These are phyloP conservation scores for Falco cherrug DNA, from an alignment of 2,797 vertebrate genomes.

Conservation along the genomic window DNA sequence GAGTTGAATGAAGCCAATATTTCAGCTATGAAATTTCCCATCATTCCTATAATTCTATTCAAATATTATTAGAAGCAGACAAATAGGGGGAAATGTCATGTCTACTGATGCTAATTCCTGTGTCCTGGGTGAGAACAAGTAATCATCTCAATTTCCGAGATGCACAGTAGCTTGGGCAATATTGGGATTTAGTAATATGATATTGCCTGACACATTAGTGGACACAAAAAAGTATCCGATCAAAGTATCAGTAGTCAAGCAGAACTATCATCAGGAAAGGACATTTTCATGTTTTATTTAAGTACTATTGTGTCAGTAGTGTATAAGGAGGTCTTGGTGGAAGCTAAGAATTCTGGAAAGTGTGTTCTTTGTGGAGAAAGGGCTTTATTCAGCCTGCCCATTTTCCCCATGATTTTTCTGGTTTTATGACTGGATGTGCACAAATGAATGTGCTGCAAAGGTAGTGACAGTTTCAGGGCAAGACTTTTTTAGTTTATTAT, in stretches of 20 bases:
- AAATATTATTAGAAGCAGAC: background rate
- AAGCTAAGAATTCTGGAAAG: background rate
- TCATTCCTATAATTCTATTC: background rate
- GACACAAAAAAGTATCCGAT: background rate
- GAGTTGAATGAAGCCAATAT: background rate
- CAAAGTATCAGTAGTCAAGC: background rate
- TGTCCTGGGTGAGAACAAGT: background rate
- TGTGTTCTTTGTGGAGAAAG: background rate
- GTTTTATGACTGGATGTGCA: constrained; percentile 15
- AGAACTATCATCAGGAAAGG: background rate
- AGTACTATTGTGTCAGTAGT: background rate
- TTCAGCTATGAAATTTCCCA: background rate
- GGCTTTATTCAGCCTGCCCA: background rate
- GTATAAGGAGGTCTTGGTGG: background rate
- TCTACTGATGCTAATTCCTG: background rate
- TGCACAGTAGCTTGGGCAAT: background rate
- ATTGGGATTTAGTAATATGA: background rate
- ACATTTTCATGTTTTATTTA: background rate
- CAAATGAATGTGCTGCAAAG: constrained; percentile 39
- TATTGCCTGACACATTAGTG: background rate
- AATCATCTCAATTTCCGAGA: background rate
- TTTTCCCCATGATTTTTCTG: background rate
- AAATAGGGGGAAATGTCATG: background rate
- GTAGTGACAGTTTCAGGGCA: constrained; percentile 35
- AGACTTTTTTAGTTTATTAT: constrained; percentile 67